Base-by-base conservation (phyloP, 2,113 vertebrate species). In the Xenotilapia flavipinnis region DNA sequence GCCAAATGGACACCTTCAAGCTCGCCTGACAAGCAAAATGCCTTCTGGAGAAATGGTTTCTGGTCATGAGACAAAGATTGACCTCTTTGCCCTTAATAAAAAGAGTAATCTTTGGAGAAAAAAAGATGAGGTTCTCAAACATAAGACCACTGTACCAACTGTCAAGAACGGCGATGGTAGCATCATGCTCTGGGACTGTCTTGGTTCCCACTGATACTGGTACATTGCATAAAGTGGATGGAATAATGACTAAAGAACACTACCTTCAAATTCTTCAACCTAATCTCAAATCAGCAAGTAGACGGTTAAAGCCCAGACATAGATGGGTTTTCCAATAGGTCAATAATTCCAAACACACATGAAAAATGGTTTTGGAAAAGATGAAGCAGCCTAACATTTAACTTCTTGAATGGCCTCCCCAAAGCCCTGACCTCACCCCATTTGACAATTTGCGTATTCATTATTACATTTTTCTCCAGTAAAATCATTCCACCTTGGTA, bases 11-110 rank as follows among this genome's bases (percentile, higher is more conserved):
- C 60, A 65, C 3, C 60, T 36, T 65, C 31, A 65, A 65, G 6
- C 60, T 36, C 6, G 2, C 60, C 31, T n/a, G 60, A 65, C 60
- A 36, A 65, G 60, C 0, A 12, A 36, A 36, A 62, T 36, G 17
- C 10, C 31, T 65, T 65, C 31, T 65, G 60, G 60, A 36, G 31
- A n/a, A 36, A 65, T 65, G 60, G 31, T 65, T 65, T 65, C 60
- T 65, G 56, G 26, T 60, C 14, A 60, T 60, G 14, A 60, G 5
- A 6, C 56, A 12, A 65, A 65, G 60, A 65, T 12, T 65, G 17
- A 36, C 31, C 60, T 65, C 17, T 31, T 9, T 60, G 26, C 26
- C 56, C 14, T 9, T 17, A 60, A 60, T 60, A 60, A 60, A 60
- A 60, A 31, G 26, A 60, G 26, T 31, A 17, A 60, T 31, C 56